phyloP scores from a whole-genome alignment of 2,888 invertebrate species.

The Mesoligia furuncula region DNA sequence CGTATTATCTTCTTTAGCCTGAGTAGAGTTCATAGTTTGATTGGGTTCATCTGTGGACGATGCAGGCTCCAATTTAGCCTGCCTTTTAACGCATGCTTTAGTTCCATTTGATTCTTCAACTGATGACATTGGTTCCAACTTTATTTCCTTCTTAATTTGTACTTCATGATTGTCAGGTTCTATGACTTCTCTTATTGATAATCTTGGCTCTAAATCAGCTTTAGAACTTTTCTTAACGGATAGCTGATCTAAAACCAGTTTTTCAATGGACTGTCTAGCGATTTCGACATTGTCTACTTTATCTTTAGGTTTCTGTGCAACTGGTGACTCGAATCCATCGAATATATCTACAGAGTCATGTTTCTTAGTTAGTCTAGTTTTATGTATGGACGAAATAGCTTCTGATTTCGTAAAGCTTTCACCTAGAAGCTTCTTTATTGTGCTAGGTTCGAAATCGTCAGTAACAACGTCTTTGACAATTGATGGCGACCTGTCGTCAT shows the following conservation, averaged over 20 bases:
- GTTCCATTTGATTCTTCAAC: constrained; percentile 22
- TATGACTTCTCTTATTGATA: constrained; percentile 35
- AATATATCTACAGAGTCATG: constrained; percentile 81
- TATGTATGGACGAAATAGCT: constrained; percentile 67
- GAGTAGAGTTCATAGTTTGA: constrained; percentile 49
- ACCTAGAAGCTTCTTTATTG: constrained; percentile 81
- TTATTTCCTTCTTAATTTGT: constrained; percentile 55
- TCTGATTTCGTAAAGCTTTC: constrained; percentile 77
- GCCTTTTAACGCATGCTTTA: constrained; percentile 37
- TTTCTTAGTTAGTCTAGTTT: constrained; percentile 72
- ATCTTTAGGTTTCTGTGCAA: constrained; percentile 59
- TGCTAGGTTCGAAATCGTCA: constrained; percentile 75
- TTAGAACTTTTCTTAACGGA: constrained; percentile 47
- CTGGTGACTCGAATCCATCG: constrained; percentile 76
- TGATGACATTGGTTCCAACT: constrained; percentile 53
- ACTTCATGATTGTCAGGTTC: constrained; percentile 33
- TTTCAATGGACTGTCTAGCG: constrained; percentile 70
- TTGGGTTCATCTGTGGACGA: constrained; percentile 55
- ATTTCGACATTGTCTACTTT: constrained; percentile 63
- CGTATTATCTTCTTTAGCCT: constrained; percentile 71
- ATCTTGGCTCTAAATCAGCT: constrained; percentile 22
- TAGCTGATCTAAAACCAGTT: constrained; percentile 69
- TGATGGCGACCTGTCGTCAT: constrained; percentile 79
- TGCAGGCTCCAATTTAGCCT: constrained; percentile 48
- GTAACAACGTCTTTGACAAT: constrained; percentile 78